Evolutionary conservation across 2,797 vertebrate genomes (phyloP), one percentile per base, ranked within the genome.

Genomic region (Anguilla megastoma): DNA sequence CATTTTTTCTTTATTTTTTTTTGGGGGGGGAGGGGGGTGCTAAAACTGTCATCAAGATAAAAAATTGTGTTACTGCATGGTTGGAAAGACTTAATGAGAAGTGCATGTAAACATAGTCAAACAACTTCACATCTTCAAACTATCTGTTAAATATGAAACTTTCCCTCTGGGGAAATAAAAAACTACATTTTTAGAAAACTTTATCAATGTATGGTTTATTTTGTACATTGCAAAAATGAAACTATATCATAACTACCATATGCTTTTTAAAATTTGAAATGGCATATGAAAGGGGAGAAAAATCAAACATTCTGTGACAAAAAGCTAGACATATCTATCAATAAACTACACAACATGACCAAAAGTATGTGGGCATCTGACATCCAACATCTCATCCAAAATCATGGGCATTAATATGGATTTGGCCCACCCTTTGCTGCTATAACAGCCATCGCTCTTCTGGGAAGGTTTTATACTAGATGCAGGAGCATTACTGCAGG

Each of bases 71-170:
- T 58, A 85, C 1, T 36, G 30, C 83, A 69, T 50, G 63, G 66
- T 86, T 74, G n/a, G 66, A 69, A 60, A 71, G 16, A 7, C 33
- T 86, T 74, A 76, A 86, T 48, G 45, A 74, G 24, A 74, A 60
- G 41, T 63, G 33, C 83, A 84, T 24, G 74, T 76, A 41, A 76
- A 85, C 36, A 21, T 60, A n/a, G 14, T 10, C 54, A 45, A 9
- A 41, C 12, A 36, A 85, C 58, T 58, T 36, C 83, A 63, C 33
- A 58, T 9, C 30, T 21, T 85, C 9, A 86, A 58, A 85, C 84
- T 30, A 30, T 58, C 56, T 3, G 33, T 33, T 56, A 85, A 30
- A 33, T 36, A 58, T 52, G 54, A 56, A 30, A 85, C n/a, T 56
- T 85, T 58, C n/a, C n/a, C 50, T 58, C 9, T 54, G 50, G 83